Evolutionary conservation across 1,140 invertebrate species (phyloP), one percentile per base, ranked within the genome.

Genomic region (Paracyclopina nana): DNA sequence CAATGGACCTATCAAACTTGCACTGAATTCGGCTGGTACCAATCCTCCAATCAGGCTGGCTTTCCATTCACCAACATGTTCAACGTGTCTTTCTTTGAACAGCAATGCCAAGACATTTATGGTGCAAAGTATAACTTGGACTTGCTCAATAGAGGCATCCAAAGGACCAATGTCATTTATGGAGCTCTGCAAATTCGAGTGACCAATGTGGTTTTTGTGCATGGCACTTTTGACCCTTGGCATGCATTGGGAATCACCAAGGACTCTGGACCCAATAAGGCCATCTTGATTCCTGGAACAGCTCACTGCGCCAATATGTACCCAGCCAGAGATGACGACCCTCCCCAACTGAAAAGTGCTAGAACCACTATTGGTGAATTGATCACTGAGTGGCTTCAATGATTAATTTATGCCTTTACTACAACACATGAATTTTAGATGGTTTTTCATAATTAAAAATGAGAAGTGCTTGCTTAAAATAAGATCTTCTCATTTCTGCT

Each of bases 1-100:
- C 82, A 86, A 60, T 94, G 87, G 87, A 79, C 72, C n/a, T 94
- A 88, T 61, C 87, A 94, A 64, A 91, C 86, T 0, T 95, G 88
- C 62, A 84, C 80, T 14, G 87, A 95, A 63, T 95, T 92, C 65
- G 88, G 86, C 20, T 94, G 86, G 60, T 94, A 79, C 65, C 86
- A 94, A 69, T 84, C 83, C 0, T 87, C 86, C 0, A 75, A 77
- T 11, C 72, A 71, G 2, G 66, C 70, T 24, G 65, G 72, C 1
- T 73, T 80, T 59, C 68, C 82, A 11, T 92, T 92, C 61, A 79
- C 83, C 1, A 66, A 78, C 58, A 65, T 71, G 11, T 85, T 91
- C 54, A 73, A 79, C 0, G 59, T 82, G 0, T 72, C 80, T 20
- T 91, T 83, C 62, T 90, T 78, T 56, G 68, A 78, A 26, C 65